phyloP scores from a whole-genome alignment of 2,113 vertebrate species.

The Anarrhichthys ocellatus region DNA sequence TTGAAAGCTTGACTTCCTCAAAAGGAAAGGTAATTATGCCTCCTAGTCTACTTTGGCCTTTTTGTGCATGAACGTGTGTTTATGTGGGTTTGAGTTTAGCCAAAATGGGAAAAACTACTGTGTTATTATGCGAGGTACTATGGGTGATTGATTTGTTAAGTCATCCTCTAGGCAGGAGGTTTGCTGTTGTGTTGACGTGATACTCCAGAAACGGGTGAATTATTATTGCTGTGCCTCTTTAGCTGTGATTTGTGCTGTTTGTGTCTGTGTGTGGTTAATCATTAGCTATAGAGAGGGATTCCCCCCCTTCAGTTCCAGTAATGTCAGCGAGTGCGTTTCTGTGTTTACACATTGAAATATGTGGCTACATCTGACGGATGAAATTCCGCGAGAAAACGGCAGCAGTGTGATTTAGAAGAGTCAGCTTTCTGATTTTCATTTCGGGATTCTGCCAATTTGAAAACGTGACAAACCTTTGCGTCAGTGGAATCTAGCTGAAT shows the following conservation, averaged over 20 bases:
- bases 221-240: background rate
- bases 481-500: background rate
- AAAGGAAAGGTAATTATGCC: slow-evolving; percentile 71
- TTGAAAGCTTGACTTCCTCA: slow-evolving; percentile 75
- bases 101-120: slow-evolving; percentile 34
- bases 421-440: background rate
- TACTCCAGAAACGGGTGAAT: background rate
- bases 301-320: background rate
- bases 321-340: background rate
- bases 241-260: background rate
- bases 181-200: background rate
- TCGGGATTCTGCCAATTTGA: background rate
- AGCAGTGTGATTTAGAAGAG: background rate
- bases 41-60: slow-evolving; percentile 47
- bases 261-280: slow-evolving; percentile 14
- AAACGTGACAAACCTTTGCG: background rate
- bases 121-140: slow-evolving; percentile 38
- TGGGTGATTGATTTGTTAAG: slow-evolving; percentile 36
- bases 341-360: slow-evolving; percentile 11
- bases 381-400: background rate
- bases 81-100: slow-evolving; percentile 25
- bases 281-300: slow-evolving; percentile 2
- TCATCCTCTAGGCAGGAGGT: slow-evolving; percentile 3
- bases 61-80: slow-evolving; percentile 33
- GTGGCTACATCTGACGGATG: background rate